Percentiles rank a stretch among this genome's conserved stretches.
These are phyloP conservation scores for Sylvilagus bachmani DNA, from an alignment of 2,113 vertebrate species.

Conservation along the genomic window DNA sequence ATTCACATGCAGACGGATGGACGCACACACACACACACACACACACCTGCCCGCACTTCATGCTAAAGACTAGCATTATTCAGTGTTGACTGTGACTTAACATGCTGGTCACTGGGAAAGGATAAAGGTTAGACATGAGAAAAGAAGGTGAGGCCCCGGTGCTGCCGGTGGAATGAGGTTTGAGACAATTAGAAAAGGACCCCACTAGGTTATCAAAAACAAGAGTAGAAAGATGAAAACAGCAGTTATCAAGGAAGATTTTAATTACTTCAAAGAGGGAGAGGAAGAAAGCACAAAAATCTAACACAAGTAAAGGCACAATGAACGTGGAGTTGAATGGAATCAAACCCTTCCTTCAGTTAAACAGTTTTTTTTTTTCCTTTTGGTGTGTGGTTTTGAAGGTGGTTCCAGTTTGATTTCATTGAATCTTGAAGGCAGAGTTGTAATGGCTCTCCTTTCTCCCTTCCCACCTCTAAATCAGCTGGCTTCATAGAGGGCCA, in stretches of 20 bases:
- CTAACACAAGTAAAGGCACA: conserved; percentile 83
- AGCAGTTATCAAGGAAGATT: conserved; percentile 69
- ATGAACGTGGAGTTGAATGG: conserved; percentile 77
- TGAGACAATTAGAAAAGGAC: conserved; percentile 29
- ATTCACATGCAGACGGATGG: conserved; percentile 54
- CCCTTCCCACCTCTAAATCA: conserved; percentile 53
- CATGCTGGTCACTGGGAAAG: conserved; percentile 22
- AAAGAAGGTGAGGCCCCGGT: conserved; percentile 30
- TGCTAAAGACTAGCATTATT: conserved; percentile 67
- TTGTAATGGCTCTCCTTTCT: neutral
- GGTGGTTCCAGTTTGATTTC: conserved; percentile 50
- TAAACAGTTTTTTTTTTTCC: conserved; percentile 26
- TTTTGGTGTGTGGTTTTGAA: conserved; percentile 54
- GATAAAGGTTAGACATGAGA: neutral
- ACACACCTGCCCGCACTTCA: neutral
- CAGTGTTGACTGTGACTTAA: conserved; percentile 62
- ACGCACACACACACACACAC: neutral
- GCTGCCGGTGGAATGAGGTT: conserved; percentile 5
- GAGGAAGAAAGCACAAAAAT: conserved; percentile 67
- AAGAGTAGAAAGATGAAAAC: conserved; percentile 59
- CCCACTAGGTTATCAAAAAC: conserved; percentile 25
- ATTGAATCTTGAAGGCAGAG: conserved; percentile 63
- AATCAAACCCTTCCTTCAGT: conserved; percentile 74
- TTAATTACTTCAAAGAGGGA: conserved; percentile 72
- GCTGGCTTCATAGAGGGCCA: conserved; percentile 51